phyloP scores from a whole-genome alignment of 2,797 vertebrate species.

The Chloroceryle amazona region DNA sequence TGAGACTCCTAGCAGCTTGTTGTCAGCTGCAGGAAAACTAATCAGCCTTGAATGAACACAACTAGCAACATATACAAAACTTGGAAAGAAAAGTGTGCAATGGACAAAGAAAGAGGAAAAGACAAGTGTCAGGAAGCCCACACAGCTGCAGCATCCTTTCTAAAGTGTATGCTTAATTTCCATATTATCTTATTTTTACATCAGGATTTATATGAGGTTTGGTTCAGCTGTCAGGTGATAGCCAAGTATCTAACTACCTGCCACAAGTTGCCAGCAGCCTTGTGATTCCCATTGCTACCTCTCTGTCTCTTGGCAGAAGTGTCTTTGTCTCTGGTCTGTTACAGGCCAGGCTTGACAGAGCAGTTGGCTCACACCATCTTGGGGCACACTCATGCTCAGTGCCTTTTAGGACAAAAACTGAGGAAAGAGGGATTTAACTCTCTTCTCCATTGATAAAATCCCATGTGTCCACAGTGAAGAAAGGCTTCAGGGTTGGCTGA shows the following conservation, averaged over 20 bases:
- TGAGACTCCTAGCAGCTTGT: not conserved
- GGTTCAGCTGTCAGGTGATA: not conserved
- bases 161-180: not conserved
- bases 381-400: accelerated
- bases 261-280: not conserved
- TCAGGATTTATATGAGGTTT: not conserved
- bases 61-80: not conserved
- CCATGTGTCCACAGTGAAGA: not conserved
- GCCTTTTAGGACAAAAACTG: not conserved
- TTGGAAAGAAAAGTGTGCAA: not conserved
- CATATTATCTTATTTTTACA: not conserved
- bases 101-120: not conserved
- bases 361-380: not conserved
- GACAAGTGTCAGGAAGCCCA: not conserved
- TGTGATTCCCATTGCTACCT: not conserved
- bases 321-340: not conserved
- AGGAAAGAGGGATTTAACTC: not conserved
- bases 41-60: not conserved
- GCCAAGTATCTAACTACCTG: not conserved
- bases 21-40: not conserved
- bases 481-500: not conserved
- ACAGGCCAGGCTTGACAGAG: not conserved
- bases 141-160: not conserved
- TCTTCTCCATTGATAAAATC: not conserved
- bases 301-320: not conserved